Conservation (phyloP, 2,888 invertebrate genomes). For the Embidobia sp. region DNA sequence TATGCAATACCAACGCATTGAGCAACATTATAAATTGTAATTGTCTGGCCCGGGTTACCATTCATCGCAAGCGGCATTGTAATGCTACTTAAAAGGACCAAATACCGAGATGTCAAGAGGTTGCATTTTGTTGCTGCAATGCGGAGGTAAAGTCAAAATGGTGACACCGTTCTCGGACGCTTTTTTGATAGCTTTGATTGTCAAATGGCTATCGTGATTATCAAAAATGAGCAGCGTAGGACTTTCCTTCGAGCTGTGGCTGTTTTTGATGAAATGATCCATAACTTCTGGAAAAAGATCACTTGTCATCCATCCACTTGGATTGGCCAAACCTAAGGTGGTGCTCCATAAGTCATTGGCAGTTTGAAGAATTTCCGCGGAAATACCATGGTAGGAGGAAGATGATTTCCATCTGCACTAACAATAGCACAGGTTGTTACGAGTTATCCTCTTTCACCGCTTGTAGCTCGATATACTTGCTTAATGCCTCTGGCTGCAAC, state of each 20-base stretch:
- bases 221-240: slow-evolving; percentile 50
- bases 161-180: slow-evolving; percentile 17
- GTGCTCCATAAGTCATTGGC: slow-evolving; percentile 44
- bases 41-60: neutral
- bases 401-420: slow-evolving; percentile 72
- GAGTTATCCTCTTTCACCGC: slow-evolving; percentile 75
- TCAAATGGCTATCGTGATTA: slow-evolving; percentile 39
- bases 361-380: slow-evolving; percentile 46
- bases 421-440: slow-evolving; percentile 74
- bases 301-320: slow-evolving; percentile 60
- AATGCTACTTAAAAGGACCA: slow-evolving; percentile 6
- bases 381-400: slow-evolving; percentile 68
- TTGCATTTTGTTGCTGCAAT: slow-evolving; percentile 24
- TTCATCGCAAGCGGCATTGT: slow-evolving; percentile 2
- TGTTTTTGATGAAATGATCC: slow-evolving; percentile 72
- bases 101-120: slow-evolving; percentile 9
- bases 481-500: slow-evolving; percentile 76
- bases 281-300: slow-evolving; percentile 61
- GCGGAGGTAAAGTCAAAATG: slow-evolving; percentile 43
- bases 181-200: slow-evolving; percentile 26
- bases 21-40: slow-evolving; percentile 41
- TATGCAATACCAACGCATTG: slow-evolving; percentile 36
- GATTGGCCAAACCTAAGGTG: slow-evolving; percentile 49
- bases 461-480: slow-evolving; percentile 77
- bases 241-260: slow-evolving; percentile 67